These are phyloP conservation scores for Acronicta aceris DNA, from an alignment of 2,888 invertebrate genomes.

Conservation along the genomic window DNA sequence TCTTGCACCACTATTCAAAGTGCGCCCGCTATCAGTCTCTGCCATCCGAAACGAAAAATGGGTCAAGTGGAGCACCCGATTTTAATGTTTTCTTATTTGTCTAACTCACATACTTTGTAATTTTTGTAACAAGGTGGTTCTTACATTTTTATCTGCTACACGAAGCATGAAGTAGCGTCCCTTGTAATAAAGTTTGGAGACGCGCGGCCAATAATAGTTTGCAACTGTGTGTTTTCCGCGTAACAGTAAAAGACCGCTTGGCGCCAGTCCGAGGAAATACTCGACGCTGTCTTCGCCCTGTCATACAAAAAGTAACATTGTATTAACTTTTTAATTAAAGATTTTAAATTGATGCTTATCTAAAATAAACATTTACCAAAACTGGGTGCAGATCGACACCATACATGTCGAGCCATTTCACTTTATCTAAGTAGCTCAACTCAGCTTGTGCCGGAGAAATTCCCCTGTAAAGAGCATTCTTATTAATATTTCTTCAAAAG, in stretches of 20 bases:
- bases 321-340: slow-evolving; percentile 15
- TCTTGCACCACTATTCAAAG: slow-evolving; percentile 83
- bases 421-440: slow-evolving; percentile 98
- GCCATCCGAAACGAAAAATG: slow-evolving; percentile 75
- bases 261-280: slow-evolving; percentile 98
- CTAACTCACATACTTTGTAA: slow-evolving; percentile 41
- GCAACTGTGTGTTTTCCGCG: slow-evolving; percentile 98
- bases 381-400: slow-evolving; percentile 99
- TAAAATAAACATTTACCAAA: slow-evolving; percentile 90
- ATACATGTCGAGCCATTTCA: slow-evolving; percentile 99
- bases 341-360: not conserved
- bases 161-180: slow-evolving; percentile 98
- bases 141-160: slow-evolving; percentile 98
- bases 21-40: slow-evolving; percentile 70
- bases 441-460: slow-evolving; percentile 97
- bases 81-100: slow-evolving; percentile 73
- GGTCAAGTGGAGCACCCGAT: slow-evolving; percentile 77
- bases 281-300: slow-evolving; percentile 99
- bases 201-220: slow-evolving; percentile 99
- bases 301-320: slow-evolving; percentile 41
- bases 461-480: slow-evolving; percentile 89
- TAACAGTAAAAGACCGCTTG: slow-evolving; percentile 97
- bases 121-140: slow-evolving; percentile 63
- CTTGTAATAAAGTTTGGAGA: slow-evolving; percentile 98
- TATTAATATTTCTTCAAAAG: slow-evolving; percentile 47